Base-by-base conservation (phyloP, 2,888 invertebrate genomes). In the Iphiclides podalirius region DNA sequence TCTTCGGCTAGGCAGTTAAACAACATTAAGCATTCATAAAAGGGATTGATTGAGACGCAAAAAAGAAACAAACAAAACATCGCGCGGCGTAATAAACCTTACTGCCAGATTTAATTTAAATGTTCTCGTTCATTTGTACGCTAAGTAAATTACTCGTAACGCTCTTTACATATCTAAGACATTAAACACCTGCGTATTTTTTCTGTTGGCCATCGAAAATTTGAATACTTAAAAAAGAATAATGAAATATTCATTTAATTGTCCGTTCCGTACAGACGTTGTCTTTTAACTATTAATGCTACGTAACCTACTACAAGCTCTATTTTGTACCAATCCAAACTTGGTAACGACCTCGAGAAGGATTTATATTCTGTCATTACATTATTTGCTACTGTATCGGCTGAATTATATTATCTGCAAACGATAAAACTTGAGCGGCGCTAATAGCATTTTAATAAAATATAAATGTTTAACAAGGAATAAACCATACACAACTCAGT, bases 231-330 rank as follows among this genome's bases (percentile, higher is more conserved):
- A 31, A 59, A 71, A 72, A 75, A 75, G 75, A 64, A 53, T 55
- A 63, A 75, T 80, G 72, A 75, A 80, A 76, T 75, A 82, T 81
- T 80, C 76, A 80, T 79, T 66, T 76, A 75, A 78, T 76, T 75
- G 71, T 54, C 54, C 56, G 65, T 65, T 65, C 60, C 57, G 64
- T 66, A 62, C 39, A 40, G 59, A 73, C 66, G 76, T 81, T 79
- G 82, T 81, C 70, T 70, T 55, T 59, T 57, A 48, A 66, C 54
- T 67, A 80, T 82, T 82, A 82, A 84, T 75, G 43, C 61, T 59
- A 41, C 52, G 52, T 57, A 43, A 61, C 46, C 52, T 40, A 68
- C 70, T 64, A 66, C 63, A 63, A 61, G 59, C 15, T 58, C 53
- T 47, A 54, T 60, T 56, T 53, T 60, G 57, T 55, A 59, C 53